Base-by-base conservation (phyloP, 2,888 invertebrate genomes). In the Parasteatoda lunata region DNA sequence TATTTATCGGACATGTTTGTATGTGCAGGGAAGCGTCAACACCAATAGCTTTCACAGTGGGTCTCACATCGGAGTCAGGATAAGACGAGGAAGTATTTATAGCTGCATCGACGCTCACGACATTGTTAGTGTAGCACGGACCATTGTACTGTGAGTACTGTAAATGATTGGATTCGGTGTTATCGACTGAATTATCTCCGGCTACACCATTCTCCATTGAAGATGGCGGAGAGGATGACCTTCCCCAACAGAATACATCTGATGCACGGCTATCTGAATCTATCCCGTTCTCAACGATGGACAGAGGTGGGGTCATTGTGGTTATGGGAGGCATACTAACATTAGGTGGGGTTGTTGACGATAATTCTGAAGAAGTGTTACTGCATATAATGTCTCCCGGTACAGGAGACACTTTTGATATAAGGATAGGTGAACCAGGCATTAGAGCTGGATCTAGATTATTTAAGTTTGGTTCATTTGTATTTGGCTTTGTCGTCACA, bases 201-300 rank as follows among this genome's bases (percentile, higher is more conserved):
- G 82, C 87, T n/a, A 81, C 73, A 3, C 79, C 85, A 64, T 84
- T 84, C 54, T 78, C 84, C 73, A 76, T 71, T 0, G 85, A 85
- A 15, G 88, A 83, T 8, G 88, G 82, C 30, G 30, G 30, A 15
- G 87, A 81, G 3, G 88, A 88, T 1, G 87, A 87, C 52, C 82
- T 72, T 1, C 83, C 88, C 88, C 88, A 88, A 68, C 88, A 88
- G 69, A 88, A 88, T 3, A 88, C 83, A 54, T 88, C 88, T n/a
- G 88, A 82, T 65, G 83, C 83, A 69, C 88, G 77, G 54, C 88
- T 88, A 73, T 88, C 88, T 3, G 88, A 88, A 71, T 80, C 77
- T 7, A 81, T 30, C 0, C 86, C 86, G 65, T 88, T 88, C 69
- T 88, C 88, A 9, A 77, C 88, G 47, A 88, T 65, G 30, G 88